phyloP scores from a whole-genome alignment of 2,888 invertebrate species.

The Eilema griseolum region DNA sequence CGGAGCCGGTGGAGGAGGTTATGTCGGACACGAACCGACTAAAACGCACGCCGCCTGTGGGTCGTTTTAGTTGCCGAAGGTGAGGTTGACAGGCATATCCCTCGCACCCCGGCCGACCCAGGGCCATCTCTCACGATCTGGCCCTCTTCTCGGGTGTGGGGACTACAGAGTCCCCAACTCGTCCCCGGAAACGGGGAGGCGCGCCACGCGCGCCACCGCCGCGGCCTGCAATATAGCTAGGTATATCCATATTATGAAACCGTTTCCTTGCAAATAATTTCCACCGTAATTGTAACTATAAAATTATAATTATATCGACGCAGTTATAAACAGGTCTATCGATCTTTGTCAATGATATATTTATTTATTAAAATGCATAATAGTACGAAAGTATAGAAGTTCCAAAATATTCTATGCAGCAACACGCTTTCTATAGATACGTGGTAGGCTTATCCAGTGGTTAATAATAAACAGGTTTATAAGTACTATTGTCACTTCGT shows the following conservation, averaged over 20 bases:
- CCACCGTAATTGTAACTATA: neutral
- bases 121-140: too few relatives aligned
- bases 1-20: too few relatives aligned
- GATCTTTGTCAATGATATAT: neutral
- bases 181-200: too few relatives aligned
- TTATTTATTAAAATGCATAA: neutral
- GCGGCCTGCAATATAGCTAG: too few relatives aligned
- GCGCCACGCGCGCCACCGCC: too few relatives aligned
- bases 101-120: too few relatives aligned
- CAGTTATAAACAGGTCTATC: neutral
- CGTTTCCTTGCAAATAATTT: neutral
- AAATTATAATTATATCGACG: neutral
- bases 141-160: too few relatives aligned
- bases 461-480: slow-evolving; percentile 52
- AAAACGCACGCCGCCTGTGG: too few relatives aligned
- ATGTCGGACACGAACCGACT: too few relatives aligned
- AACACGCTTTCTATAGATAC: slow-evolving; percentile 30
- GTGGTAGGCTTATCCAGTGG: slow-evolving; percentile 49
- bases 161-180: too few relatives aligned
- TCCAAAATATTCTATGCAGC: slow-evolving; percentile 5
- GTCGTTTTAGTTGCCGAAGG: too few relatives aligned
- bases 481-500: slow-evolving; percentile 38
- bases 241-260: neutral
- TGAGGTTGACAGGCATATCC: too few relatives aligned
- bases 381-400: slow-evolving; percentile 12